These are phyloP conservation scores for Helicolenus hilgendorfi DNA, from an alignment of 2,797 vertebrate species.

Conservation along the genomic window DNA sequence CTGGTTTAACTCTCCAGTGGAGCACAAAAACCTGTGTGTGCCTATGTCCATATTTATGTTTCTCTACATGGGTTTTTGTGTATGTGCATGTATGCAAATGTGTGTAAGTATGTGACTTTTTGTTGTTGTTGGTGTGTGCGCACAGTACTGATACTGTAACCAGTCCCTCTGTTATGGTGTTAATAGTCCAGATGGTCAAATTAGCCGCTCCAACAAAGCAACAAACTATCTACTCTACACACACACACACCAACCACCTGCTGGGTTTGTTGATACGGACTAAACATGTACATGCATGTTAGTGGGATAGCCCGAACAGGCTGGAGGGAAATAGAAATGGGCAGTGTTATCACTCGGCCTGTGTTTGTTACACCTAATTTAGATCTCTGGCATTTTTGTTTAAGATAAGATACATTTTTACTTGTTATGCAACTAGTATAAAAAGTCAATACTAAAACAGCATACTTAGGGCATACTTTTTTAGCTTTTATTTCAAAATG, in stretches of 20 bases:
- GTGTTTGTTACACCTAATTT: conserved; percentile 30
- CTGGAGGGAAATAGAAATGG: conserved; percentile 28
- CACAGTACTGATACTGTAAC: conserved; percentile 73
- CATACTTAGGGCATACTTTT: background rate
- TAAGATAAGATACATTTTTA: background rate
- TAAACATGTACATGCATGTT: conserved; percentile 75
- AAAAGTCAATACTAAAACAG: background rate
- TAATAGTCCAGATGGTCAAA: conserved; percentile 89
- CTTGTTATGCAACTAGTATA: background rate
- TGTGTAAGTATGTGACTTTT: conserved; percentile 2
- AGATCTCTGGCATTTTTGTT: conserved; percentile 17
- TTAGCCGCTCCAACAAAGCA: conserved; percentile 90
- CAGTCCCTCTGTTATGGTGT: conserved; percentile 81
- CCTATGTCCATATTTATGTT: background rate
- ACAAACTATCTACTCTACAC: conserved; percentile 82
- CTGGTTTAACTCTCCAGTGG: conserved; percentile 51
- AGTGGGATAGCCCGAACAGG: conserved; percentile 37
- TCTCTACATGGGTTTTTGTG: conserved; percentile 4
- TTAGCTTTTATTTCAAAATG: background rate
- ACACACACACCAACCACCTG: conserved; percentile 71
- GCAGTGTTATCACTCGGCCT: conserved; percentile 8
- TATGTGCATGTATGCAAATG: background rate
- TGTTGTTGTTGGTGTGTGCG: conserved; percentile 10
- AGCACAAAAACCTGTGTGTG: conserved; percentile 30
- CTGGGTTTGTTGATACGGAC: conserved; percentile 75